Evolutionary conservation across 64 coral and sea anemone genomes (phyloP).

Genomic region (Orbicella faveolata): DNA sequence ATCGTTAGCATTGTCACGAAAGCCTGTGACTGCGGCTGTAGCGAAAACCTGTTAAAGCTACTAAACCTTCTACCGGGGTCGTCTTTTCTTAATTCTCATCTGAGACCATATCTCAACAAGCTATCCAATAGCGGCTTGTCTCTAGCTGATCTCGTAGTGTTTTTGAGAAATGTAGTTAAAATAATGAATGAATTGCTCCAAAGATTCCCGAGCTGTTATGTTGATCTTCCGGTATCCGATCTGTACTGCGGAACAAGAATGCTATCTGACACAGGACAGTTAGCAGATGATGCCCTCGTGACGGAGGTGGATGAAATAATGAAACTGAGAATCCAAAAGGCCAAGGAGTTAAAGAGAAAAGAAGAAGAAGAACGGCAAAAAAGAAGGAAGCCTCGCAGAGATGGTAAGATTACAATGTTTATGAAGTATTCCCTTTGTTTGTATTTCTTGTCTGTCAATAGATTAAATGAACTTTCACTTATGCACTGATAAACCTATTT

Average conservation of each 20-base stretch:
- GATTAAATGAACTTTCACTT: too few relatives aligned
- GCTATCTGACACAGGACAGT: background rate
- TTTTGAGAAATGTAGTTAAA: slow-evolving; percentile 3
- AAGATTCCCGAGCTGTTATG: slow-evolving; percentile 25
- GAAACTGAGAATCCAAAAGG: slow-evolving; percentile 23
- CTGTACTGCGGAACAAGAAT: background rate
- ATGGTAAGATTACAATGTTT: background rate
- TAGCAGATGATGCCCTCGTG: background rate
- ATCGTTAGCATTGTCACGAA: slow-evolving; percentile 10
- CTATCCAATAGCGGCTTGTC: background rate
- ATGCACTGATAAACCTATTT: too few relatives aligned
- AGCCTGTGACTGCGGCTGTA: background rate
- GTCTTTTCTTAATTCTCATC: background rate
- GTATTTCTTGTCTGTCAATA: background rate
- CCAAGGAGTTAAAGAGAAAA: slow-evolving; percentile 46
- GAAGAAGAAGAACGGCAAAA: slow-evolving; percentile 27
- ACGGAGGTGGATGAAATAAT: slow-evolving; percentile 19
- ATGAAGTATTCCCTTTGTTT: background rate
- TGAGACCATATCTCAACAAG: slow-evolving; percentile 30
- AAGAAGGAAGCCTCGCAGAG: background rate
- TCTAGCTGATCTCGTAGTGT: background rate
- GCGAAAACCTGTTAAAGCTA: background rate
- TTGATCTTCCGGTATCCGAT: slow-evolving; percentile 25
- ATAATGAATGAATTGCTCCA: slow-evolving; percentile 19
- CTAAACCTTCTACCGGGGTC: slow-evolving; percentile 36